A percentile compares a stretch with the other conserved stretches of the same genome.
Evolutionary conservation across 2,888 invertebrate species (phyloP).

Genomic region (Trachelus tabidus): DNA sequence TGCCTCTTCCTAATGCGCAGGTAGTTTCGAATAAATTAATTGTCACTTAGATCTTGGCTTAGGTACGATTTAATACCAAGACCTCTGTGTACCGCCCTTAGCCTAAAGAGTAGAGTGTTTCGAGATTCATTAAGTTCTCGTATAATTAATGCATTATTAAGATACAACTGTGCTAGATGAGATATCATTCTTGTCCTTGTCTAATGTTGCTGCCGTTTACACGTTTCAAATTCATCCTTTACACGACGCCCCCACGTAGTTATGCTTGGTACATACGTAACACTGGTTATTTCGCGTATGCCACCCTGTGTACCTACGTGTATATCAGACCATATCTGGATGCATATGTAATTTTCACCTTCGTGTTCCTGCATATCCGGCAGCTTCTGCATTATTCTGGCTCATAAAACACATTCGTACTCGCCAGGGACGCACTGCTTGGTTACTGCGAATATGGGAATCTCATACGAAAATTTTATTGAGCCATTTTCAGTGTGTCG

Average conservation of each 20-base stretch:
- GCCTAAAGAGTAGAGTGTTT: background rate
- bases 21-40: constrained; percentile 22
- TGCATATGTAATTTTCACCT: background rate
- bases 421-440: background rate
- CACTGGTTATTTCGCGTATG: background rate
- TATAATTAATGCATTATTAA: background rate
- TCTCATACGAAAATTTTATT: background rate
- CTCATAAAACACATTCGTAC: background rate
- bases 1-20: constrained; percentile 12
- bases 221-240: background rate
- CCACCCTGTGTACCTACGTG: background rate
- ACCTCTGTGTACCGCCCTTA: background rate
- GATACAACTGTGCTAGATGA: background rate
- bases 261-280: background rate
- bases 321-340: background rate
- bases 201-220: background rate
- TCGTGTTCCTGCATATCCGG: background rate
- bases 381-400: background rate
- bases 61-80: background rate
- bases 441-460: background rate
- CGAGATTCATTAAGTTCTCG: background rate
- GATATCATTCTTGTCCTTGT: background rate
- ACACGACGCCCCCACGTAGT: background rate
- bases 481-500: background rate
- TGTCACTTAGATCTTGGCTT: constrained; percentile 15